Percentiles rank a stretch among this genome's conserved stretches.
These are phyloP conservation scores for Drosophila histrio DNA, from an alignment of 2,888 invertebrate genomes.

Conservation along the genomic window DNA sequence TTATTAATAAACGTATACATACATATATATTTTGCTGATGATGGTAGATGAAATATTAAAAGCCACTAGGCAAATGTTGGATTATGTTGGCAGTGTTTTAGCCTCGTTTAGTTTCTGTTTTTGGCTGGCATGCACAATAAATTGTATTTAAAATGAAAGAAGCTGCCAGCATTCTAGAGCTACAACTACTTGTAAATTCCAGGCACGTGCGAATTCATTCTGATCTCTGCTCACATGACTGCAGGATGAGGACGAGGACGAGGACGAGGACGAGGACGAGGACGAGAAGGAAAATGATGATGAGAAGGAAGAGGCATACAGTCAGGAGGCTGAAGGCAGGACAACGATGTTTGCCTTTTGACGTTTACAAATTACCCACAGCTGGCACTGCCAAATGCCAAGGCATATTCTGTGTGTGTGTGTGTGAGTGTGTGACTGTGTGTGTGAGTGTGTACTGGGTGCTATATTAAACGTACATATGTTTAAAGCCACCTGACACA, in stretches of 20 bases:
- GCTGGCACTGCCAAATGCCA: conserved; percentile 62
- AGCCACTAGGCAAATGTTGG: conserved; percentile 58
- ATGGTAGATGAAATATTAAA: conserved; percentile 68
- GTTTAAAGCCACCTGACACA: conserved; percentile 61
- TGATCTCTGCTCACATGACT: conserved; percentile 66
- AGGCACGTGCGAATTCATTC: conserved; percentile 74
- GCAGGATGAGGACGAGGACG: neutral
- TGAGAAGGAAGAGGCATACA: conserved; percentile 18
- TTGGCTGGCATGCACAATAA: conserved; percentile 66
- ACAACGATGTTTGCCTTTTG: conserved; percentile 78
- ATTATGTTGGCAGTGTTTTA: conserved; percentile 47
- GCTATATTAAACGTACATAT: conserved; percentile 78
- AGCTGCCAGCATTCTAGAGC: conserved; percentile 25
- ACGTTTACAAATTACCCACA: conserved; percentile 78
- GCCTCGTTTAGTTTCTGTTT: conserved; percentile 61
- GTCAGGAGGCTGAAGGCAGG: conserved; percentile 45
- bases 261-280: conserved; percentile 14
- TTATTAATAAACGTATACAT: conserved; percentile 62
- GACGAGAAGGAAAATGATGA: conserved; percentile 20
- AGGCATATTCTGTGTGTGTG: conserved; percentile 31
- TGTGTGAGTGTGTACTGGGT: conserved; percentile 38
- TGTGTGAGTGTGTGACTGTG: conserved; percentile 17
- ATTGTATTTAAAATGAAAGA: conserved; percentile 76
- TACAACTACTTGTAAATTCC: conserved; percentile 49
- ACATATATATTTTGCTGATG: neutral